Evolutionary conservation across 2,113 vertebrate genomes (phyloP).

Genomic region (Takifugu bimaculatus): DNA sequence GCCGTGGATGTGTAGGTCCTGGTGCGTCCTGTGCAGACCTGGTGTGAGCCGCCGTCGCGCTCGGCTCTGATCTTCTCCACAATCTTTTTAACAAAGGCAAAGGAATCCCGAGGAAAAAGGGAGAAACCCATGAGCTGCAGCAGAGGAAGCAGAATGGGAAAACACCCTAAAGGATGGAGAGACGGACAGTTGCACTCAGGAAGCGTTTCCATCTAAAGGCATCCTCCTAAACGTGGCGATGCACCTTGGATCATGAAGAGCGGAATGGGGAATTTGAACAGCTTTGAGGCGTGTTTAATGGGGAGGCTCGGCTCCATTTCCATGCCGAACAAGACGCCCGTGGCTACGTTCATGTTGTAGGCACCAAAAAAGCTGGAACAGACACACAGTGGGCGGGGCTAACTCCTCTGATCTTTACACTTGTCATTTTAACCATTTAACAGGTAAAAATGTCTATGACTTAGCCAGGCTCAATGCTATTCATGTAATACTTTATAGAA

Average conservation of each 20-base stretch:
- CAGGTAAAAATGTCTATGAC: too few species aligned
- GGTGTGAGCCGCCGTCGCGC: constrained; percentile 7
- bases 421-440: too few species aligned
- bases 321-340: constrained; percentile 71
- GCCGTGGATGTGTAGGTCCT: too few species aligned
- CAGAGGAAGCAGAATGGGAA: constrained; percentile 60
- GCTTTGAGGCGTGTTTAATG: constrained; percentile 60
- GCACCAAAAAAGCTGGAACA: constrained; percentile 49
- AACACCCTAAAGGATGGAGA: constrained; percentile 49
- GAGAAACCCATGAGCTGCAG: constrained; percentile 64
- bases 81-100: constrained; percentile 51
- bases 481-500: too few species aligned
- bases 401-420: too few species aligned
- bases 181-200: background rate
- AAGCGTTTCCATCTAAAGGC: background rate
- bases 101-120: constrained; percentile 40
- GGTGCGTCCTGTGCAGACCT: constrained; percentile 34
- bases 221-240: background rate
- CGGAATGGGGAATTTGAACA: constrained; percentile 52
- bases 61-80: constrained; percentile 69
- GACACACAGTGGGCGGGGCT: background rate
- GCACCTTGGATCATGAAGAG: constrained; percentile 47
- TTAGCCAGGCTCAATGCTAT: too few species aligned
- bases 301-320: constrained; percentile 69
- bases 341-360: constrained; percentile 70